Evolutionary conservation across 2,113 vertebrate genomes (phyloP), one percentile per base, ranked within the genome.

Genomic region (Neodontobutis hainanensis): DNA sequence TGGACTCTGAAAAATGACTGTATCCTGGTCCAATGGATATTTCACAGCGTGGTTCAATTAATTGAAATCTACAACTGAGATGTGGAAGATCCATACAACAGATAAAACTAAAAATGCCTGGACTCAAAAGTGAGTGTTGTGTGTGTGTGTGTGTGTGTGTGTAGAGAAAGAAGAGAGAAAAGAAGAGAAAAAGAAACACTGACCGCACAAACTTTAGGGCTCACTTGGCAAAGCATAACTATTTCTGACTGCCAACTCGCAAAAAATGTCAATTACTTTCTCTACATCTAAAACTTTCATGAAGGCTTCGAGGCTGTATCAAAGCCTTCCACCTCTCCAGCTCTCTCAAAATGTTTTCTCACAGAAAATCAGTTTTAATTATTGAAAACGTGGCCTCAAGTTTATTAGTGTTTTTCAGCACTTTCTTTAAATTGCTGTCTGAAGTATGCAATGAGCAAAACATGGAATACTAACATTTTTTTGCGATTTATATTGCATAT

Each of bases 211-310:
- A 80, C 75, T 83, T 75, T 66, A 80, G 71, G 80, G 74, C 79
- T 73, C 77, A 77, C 81, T 88, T 86, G 84, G 83, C 83, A 81
- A 77, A 74, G 85, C 73, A 65, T 60, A 61, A 72, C 68, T 66
- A 61, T 85, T 83, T 85, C 72, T 79, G 79, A 80, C 85, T 89
- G 89, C 84, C 83, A 91, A 88, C 80, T 85, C 84, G 77, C 38
- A 52, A 90, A 81, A 91, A 91, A 89, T 77, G 84, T 90, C 86
- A 88, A 90, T 89, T 87, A 90, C 84, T 87, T 81, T 79, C 77
- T 57, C 73, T 38, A 70, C 65, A 59, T 88, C 77, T 92, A 69
- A 92, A 92, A 90, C 63, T 90, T 91, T 90, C 75, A 91, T 92
- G 87, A 92, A 84, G 83, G 77, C 86, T 84, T 84, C 81, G 73